Percentiles rank a stretch among this genome's conserved stretches.
Evolutionary conservation across 2,888 invertebrate genomes (phyloP).

Genomic region (Tanytarsus gracilentus): DNA sequence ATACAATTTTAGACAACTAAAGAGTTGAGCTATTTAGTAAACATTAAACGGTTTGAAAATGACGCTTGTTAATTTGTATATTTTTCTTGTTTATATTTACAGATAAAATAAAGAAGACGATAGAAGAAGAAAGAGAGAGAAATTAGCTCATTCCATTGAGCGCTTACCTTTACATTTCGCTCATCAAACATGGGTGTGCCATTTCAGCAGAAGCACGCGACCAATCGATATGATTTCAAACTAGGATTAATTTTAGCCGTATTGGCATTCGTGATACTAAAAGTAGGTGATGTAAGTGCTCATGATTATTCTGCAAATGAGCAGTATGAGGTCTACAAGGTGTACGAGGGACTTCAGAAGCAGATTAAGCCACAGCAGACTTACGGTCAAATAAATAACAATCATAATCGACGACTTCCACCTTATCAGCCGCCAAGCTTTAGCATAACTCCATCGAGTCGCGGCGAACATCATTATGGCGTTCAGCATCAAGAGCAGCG

Average conservation of each 20-base stretch:
- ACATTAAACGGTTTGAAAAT: no score
- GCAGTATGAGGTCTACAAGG: constrained; percentile 22
- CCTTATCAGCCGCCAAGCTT: constrained; percentile 19
- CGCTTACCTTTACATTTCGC: no score
- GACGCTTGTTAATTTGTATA: no score
- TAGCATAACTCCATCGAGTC: constrained; percentile 1
- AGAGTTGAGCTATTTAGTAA: no score
- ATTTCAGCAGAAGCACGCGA: background rate
- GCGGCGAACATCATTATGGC: constrained; percentile 3
- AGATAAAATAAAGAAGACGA: background rate
- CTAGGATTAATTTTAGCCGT: constrained; percentile 23
- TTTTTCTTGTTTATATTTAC: no score
- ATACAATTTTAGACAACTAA: no score
- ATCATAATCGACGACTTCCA: constrained; percentile 16
- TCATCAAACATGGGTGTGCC: constrained; percentile 22
- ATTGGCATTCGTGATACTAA: constrained; percentile 10
- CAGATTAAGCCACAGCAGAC: constrained; percentile 22
- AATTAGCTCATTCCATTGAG: background rate
- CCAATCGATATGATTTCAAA: constrained; percentile 19
- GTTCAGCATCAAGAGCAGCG: constrained; percentile 24
- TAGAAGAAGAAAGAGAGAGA: background rate
- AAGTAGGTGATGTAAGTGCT: background rate
- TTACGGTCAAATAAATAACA: constrained; percentile 23
- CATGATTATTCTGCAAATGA: constrained; percentile 15
- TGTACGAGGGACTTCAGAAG: constrained; percentile 27